phyloP scores from a whole-genome alignment of 1,140 invertebrate genomes.

The Drosophila micromelanica region DNA sequence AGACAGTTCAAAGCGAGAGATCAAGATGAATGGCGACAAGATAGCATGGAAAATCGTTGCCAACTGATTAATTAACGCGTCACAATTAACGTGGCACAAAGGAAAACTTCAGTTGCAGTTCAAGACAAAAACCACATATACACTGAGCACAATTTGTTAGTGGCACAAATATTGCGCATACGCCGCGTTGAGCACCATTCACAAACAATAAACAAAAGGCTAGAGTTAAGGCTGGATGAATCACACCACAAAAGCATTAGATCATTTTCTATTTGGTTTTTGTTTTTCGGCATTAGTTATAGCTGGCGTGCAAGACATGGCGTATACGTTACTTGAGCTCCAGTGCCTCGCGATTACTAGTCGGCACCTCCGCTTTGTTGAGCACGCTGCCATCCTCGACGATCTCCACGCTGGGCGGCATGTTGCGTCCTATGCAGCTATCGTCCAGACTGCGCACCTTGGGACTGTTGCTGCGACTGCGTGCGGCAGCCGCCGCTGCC shows the following conservation, averaged over 20 bases:
- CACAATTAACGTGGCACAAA: conserved; percentile 35
- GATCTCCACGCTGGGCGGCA: conserved; percentile 62
- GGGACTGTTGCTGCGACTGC: conserved; percentile 65
- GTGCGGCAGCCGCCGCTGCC: conserved; percentile 13
- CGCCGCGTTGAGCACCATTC: conserved; percentile 8
- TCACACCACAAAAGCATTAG: conserved; percentile 26
- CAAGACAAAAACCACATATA: neutral
- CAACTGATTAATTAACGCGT: conserved; percentile 51
- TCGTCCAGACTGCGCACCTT: conserved; percentile 76
- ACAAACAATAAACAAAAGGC: conserved; percentile 33
- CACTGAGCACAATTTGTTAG: conserved; percentile 12
- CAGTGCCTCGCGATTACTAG: conserved; percentile 40
- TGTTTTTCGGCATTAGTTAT: neutral
- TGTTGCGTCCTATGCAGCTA: conserved; percentile 61
- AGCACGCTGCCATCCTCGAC: conserved; percentile 67
- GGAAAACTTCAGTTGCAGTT: conserved; percentile 34
- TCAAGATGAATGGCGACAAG: conserved; percentile 65
- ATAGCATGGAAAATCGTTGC: conserved; percentile 30
- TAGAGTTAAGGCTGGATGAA: conserved; percentile 7
- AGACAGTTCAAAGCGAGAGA: conserved; percentile 41
- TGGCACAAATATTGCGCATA: conserved; percentile 45
- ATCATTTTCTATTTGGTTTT: conserved; percentile 19
- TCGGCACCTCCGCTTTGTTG: conserved; percentile 35
- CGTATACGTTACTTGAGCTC: conserved; percentile 71
- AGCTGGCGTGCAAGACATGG: conserved; percentile 20